Percentiles rank a stretch among this genome's conserved stretches.
phyloP scores from a whole-genome alignment of 2,113 vertebrate species.

The Nansenia antarctica region DNA sequence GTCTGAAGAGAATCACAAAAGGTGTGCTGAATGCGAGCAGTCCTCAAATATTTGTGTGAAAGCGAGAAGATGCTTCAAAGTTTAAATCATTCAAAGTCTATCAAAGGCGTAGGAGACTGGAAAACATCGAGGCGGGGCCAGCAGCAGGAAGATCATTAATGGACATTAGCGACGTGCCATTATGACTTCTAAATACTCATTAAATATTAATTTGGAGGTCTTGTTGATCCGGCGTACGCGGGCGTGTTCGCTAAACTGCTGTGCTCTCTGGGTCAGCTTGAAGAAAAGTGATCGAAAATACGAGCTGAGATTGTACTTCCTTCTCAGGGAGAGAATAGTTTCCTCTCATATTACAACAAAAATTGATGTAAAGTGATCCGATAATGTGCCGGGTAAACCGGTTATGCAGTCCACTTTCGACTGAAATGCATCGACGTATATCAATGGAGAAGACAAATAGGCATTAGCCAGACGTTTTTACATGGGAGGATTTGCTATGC shows the following conservation, averaged over 20 bases:
- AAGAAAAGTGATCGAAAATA: constrained; percentile 59
- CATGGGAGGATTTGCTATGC: constrained; percentile 14
- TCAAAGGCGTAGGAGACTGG: constrained; percentile 85
- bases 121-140: constrained; percentile 88
- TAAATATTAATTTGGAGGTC: constrained; percentile 95
- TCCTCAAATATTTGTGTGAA: constrained; percentile 69
- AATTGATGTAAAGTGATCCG: constrained; percentile 89
- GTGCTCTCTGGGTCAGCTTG: constrained; percentile 43
- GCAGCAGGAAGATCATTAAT: constrained; percentile 95
- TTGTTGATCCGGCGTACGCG: constrained; percentile 81
- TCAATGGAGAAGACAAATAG: constrained; percentile 54
- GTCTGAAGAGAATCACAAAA: constrained; percentile 65
- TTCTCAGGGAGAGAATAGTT: constrained; percentile 78
- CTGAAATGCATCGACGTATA: constrained; percentile 60
- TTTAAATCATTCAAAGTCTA: constrained; percentile 91
- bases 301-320: constrained; percentile 66
- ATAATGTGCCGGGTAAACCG: constrained; percentile 76
- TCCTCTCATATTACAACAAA: constrained; percentile 88
- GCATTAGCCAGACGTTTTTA: constrained; percentile 49
- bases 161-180: constrained; percentile 98
- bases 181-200: constrained; percentile 94
- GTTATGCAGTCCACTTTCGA: constrained; percentile 72
- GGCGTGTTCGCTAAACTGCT: constrained; percentile 52
- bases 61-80: constrained; percentile 81
- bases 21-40: constrained; percentile 43